Percentiles rank a stretch among this genome's conserved stretches.
phyloP scores from a whole-genome alignment of 1,140 invertebrate species.

The Pachyrhynchus sulphureomaculatus region DNA sequence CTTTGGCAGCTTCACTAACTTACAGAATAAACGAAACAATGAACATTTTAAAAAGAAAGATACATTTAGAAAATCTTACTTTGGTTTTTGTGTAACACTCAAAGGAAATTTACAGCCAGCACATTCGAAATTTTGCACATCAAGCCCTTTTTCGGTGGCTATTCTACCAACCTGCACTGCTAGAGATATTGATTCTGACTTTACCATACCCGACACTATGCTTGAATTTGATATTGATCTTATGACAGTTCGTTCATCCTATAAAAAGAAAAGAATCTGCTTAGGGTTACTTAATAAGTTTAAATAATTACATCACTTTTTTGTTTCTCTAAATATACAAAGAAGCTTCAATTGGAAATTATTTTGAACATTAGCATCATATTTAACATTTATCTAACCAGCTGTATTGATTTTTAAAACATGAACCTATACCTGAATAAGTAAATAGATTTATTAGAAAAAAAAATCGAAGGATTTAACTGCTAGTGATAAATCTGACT shows the following conservation, averaged over 20 bases:
- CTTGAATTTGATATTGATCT: conserved; percentile 8
- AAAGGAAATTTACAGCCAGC: conserved; percentile 63
- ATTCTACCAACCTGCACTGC: conserved; percentile 64
- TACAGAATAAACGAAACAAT: no score
- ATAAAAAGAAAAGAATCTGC: not conserved
- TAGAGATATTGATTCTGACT: conserved; percentile 36
- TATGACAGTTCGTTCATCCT: not conserved
- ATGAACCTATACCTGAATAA: not conserved
- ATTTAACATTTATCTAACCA: no score
- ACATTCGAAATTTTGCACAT: conserved; percentile 86
- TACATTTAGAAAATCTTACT: conserved; percentile 40
- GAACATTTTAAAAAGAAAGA: no score
- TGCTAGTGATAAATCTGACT: no score
- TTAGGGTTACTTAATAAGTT: not conserved
- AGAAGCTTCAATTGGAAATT: no score
- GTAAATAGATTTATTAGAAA: no score
- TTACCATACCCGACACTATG: not conserved
- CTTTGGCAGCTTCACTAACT: no score
- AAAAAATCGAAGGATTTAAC: no score
- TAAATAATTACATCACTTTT: conserved; percentile 2
- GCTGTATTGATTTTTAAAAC: not conserved
- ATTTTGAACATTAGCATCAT: no score
- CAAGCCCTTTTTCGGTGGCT: conserved; percentile 78
- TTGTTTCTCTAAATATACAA: no score
- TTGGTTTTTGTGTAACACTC: conserved; percentile 30